A percentile compares a stretch with the other conserved stretches of the same genome.
Evolutionary conservation across 2,797 vertebrate species (phyloP).

Genomic region (Myotis findleyi): DNA sequence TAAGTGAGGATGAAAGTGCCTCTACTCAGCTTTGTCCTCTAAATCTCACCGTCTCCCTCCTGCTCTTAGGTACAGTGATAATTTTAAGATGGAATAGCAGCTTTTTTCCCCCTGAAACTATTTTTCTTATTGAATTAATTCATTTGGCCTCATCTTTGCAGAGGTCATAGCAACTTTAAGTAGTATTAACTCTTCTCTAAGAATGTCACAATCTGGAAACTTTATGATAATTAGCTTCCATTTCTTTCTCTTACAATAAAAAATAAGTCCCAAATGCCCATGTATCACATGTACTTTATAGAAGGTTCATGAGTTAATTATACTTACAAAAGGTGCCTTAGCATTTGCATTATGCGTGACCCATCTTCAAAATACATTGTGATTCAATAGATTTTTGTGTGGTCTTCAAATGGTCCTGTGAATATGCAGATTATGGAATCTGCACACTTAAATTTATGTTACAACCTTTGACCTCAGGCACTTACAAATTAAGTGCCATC

Average conservation of each 20-base stretch:
- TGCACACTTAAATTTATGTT: not conserved
- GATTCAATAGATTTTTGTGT: not conserved
- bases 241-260: constrained; percentile 28
- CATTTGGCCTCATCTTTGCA: constrained; percentile 17
- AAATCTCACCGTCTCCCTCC: not conserved
- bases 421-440: not conserved
- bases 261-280: not conserved
- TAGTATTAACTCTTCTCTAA: constrained; percentile 27
- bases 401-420: not conserved
- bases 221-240: constrained; percentile 43
- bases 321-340: not conserved
- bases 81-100: not conserved
- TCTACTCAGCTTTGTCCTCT: not conserved
- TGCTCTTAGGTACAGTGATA: not conserved
- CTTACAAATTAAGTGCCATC: not conserved
- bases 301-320: constrained; percentile 26
- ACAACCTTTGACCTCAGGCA: not conserved
- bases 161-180: constrained; percentile 29
- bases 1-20: not conserved
- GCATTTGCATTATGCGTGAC: constrained; percentile 42
- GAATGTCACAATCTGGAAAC: constrained; percentile 17
- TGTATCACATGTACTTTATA: not conserved
- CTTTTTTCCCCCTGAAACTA: not conserved
- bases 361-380: constrained; percentile 13
- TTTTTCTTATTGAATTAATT: constrained; percentile 52